Evolutionary conservation across 2,888 invertebrate genomes (phyloP).

Genomic region (Listrodromus nycthemerus): DNA sequence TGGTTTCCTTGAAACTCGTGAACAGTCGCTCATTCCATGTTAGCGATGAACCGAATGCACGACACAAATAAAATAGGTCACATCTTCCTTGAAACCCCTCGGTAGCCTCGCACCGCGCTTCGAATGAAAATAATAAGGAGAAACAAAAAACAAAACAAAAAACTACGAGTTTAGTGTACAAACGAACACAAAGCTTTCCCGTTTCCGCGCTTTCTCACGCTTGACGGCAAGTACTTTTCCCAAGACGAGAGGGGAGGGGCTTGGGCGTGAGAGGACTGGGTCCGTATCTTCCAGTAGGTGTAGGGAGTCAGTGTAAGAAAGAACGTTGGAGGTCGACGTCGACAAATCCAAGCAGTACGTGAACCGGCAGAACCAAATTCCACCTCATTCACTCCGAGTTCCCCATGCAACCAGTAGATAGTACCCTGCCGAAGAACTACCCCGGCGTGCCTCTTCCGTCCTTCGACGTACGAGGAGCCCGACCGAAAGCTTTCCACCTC

Average conservation of each 20-base stretch:
- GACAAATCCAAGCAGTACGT: slow-evolving; percentile 82
- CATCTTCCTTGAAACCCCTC: background rate
- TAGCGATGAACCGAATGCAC: background rate
- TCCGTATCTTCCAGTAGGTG: slow-evolving; percentile 22
- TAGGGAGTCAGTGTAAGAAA: slow-evolving; percentile 30
- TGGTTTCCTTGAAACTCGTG: background rate
- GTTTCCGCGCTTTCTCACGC: slow-evolving; percentile 46
- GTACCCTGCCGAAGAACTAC: slow-evolving; percentile 13
- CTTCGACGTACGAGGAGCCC: background rate
- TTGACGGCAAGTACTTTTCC: slow-evolving; percentile 50
- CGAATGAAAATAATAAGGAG: no score
- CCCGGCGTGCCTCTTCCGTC: slow-evolving; percentile 4
- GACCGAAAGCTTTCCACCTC: slow-evolving; percentile 33
- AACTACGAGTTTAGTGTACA: slow-evolving; percentile 47
- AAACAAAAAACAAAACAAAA: background rate
- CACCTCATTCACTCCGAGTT: slow-evolving; percentile 66
- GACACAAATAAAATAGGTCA: background rate
- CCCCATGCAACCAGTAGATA: slow-evolving; percentile 28
- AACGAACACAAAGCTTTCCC: slow-evolving; percentile 56
- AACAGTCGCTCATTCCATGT: background rate
- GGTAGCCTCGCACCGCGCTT: background rate
- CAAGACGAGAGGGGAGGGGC: slow-evolving; percentile 45
- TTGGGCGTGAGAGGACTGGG: background rate
- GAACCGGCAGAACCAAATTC: slow-evolving; percentile 82
- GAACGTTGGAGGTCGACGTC: slow-evolving; percentile 74